phyloP scores from a whole-genome alignment of 2,113 vertebrate genomes.

The Microtus montanus region DNA sequence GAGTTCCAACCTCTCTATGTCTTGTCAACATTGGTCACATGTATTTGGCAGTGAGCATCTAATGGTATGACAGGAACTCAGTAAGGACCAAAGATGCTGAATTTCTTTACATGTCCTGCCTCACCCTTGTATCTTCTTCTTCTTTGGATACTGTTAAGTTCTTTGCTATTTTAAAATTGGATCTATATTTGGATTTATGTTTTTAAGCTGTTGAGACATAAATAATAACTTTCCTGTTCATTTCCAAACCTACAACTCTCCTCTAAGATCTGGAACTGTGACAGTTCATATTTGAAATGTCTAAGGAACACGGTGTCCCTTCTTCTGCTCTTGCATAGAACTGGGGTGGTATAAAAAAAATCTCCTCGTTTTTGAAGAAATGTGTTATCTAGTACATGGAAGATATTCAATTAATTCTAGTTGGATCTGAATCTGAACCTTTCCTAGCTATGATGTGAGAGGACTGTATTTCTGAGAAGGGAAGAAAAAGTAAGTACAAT shows the following conservation, averaged over 20 bases:
- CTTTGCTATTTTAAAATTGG: background rate
- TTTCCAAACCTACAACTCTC: background rate
- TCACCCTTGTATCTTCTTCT: background rate
- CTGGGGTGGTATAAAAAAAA: background rate
- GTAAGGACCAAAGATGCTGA: accelerated
- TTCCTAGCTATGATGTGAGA: background rate
- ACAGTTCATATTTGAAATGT: background rate
- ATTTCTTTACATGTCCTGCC: background rate
- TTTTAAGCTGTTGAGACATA: background rate
- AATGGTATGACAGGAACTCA: accelerated
- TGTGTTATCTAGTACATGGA: background rate
- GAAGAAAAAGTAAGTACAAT: slow-evolving; percentile 39
- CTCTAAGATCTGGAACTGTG: background rate
- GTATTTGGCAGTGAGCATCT: accelerated
- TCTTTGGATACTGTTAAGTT: background rate
- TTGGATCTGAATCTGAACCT: slow-evolving; percentile 25
- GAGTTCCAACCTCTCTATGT: accelerated
- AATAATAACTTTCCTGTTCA: background rate
- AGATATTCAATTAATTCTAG: background rate
- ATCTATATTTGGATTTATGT: background rate
- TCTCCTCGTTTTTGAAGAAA: background rate
- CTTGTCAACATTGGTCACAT: accelerated
- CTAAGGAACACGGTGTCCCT: accelerated
- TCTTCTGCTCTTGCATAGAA: no score
- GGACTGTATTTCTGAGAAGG: background rate